phyloP scores from a whole-genome alignment of 2,797 vertebrate genomes.

The Hippopotamyrus pictus region DNA sequence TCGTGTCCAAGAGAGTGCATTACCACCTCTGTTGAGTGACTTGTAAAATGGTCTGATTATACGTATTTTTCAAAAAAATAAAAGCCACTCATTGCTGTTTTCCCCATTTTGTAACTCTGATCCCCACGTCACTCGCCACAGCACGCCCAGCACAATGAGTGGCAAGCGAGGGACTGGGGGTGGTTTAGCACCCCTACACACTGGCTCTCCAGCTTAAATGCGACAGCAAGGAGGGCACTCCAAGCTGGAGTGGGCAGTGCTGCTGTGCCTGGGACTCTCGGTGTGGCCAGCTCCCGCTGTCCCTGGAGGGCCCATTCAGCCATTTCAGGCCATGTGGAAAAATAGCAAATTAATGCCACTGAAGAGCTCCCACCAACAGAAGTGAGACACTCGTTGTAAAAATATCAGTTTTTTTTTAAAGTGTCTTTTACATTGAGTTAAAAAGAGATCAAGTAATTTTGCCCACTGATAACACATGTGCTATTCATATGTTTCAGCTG shows the following conservation, averaged over 20 bases:
- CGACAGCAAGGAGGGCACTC: conserved; percentile 58
- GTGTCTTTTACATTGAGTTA: conserved; percentile 25
- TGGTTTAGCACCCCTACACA: conserved; percentile 46
- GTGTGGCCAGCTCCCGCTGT: conserved; percentile 32
- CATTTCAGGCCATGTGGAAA: conserved; percentile 62
- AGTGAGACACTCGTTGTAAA: conserved; percentile 57
- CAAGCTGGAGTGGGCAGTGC: conserved; percentile 62
- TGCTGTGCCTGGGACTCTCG: conserved; percentile 46
- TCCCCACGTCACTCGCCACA: conserved; percentile 44
- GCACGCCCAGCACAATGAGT: conserved; percentile 44
- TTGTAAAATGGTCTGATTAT: conserved; percentile 50
- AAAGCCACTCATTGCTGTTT: conserved; percentile 40
- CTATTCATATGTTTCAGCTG: conserved; percentile 11
- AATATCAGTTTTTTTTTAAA: conserved; percentile 42
- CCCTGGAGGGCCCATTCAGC: conserved; percentile 65
- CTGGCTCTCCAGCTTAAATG: conserved; percentile 34
- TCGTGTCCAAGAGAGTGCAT: conserved; percentile 38
- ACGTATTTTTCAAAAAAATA: conserved; percentile 39
- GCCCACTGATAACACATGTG: conserved; percentile 24
- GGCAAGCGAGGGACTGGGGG: conserved; percentile 45
- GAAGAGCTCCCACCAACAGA: conserved; percentile 61
- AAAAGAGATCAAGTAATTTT: conserved; percentile 20
- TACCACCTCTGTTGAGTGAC: conserved; percentile 42
- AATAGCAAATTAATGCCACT: conserved; percentile 72
- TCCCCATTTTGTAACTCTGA: conserved; percentile 39